phyloP scores from a whole-genome alignment of 2,888 invertebrate species.

The Odontomyia ornata region DNA sequence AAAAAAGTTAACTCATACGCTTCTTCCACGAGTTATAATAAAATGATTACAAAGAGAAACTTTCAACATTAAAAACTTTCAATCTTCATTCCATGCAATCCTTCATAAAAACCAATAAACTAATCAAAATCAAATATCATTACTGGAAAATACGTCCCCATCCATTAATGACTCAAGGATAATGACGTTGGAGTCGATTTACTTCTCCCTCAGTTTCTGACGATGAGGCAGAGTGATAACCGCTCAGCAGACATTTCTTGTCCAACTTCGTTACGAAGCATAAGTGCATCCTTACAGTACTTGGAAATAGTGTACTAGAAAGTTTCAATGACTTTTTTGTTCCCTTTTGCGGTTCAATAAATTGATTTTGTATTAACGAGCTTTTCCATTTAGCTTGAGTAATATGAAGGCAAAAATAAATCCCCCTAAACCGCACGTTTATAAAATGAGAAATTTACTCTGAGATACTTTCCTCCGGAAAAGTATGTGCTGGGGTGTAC shows the following conservation, averaged over 20 bases:
- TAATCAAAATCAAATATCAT: not conserved
- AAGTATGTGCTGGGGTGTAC: too few relatives aligned
- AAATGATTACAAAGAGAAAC: too few relatives aligned
- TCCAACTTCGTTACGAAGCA: not conserved
- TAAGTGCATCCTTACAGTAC: not conserved
- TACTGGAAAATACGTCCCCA: not conserved
- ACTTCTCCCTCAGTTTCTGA: not conserved
- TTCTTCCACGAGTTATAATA: too few relatives aligned
- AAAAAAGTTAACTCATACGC: too few relatives aligned
- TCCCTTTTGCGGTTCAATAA: not conserved
- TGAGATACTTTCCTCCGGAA: too few relatives aligned
- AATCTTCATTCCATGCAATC: too few relatives aligned
- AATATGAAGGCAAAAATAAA: not conserved
- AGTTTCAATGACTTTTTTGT: not conserved
- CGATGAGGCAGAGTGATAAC: not conserved
- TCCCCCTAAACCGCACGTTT: too few relatives aligned
- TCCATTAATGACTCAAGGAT: not conserved
- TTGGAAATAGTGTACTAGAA: not conserved
- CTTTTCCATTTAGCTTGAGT: constrained; percentile 1
- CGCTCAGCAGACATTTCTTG: not conserved
- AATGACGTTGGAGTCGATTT: not conserved
- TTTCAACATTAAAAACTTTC: too few relatives aligned
- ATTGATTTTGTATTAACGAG: constrained; percentile 25
- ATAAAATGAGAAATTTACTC: too few relatives aligned
- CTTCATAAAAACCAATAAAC: not conserved